These are phyloP conservation scores for Dicyrtomina minuta DNA, from an alignment of 2,888 invertebrate species.

Conservation along the genomic window DNA sequence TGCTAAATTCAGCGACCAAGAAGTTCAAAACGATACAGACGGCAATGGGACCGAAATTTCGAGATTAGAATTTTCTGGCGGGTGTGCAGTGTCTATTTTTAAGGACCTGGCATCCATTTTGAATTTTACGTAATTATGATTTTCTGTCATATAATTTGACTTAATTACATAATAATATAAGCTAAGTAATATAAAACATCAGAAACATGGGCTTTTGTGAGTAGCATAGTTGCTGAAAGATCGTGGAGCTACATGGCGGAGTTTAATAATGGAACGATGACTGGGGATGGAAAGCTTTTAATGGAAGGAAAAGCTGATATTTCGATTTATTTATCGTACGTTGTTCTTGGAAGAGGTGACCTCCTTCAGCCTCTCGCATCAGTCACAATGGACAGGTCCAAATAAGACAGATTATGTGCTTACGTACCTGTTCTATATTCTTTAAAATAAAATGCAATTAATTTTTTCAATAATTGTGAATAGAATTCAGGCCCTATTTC, in stretches of 20 bases:
- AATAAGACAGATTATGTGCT: not conserved
- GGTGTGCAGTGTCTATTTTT: too few relatives aligned
- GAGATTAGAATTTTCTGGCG: too few relatives aligned
- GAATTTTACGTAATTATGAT: too few relatives aligned
- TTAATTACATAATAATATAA: too few relatives aligned
- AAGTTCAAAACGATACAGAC: too few relatives aligned
- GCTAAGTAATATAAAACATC: too few relatives aligned
- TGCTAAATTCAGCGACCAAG: too few relatives aligned
- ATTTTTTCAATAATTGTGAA: not conserved
- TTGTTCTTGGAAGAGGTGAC: not conserved
- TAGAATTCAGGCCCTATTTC: conserved; percentile 20
- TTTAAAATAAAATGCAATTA: not conserved
- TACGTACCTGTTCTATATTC: not conserved
- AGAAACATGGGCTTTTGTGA: too few relatives aligned
- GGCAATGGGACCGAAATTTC: too few relatives aligned
- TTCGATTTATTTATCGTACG: conserved; percentile 15
- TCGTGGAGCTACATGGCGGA: not conserved
- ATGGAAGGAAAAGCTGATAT: not conserved
- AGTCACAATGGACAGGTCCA: not conserved
- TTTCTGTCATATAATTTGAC: too few relatives aligned
- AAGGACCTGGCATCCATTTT: too few relatives aligned
- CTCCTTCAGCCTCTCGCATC: not conserved
- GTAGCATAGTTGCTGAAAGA: not conserved
- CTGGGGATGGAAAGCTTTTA: not conserved
- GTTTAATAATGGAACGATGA: not conserved